Conservation (phyloP, 2,113 vertebrate species). For the Cyanoderma ruficeps region DNA sequence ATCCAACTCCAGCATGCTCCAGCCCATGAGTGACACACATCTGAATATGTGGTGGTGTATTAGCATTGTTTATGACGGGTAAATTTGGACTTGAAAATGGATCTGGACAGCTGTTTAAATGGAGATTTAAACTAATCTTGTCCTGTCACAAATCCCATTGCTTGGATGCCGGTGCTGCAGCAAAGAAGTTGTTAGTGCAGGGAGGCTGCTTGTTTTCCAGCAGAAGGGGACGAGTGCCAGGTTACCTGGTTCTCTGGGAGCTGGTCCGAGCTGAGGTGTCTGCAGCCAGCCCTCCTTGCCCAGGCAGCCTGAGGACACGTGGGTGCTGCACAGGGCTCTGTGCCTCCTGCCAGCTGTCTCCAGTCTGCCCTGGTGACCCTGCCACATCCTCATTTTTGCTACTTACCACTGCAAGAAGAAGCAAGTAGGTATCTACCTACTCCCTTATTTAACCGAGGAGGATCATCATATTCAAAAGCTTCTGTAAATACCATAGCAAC, state of each 20-base stretch:
- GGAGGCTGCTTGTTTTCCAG: not conserved
- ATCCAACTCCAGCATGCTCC: not conserved
- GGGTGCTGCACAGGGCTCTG: not conserved
- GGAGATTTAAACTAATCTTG: not conserved
- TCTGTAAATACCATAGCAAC: not conserved
- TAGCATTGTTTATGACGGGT: not conserved
- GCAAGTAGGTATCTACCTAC: not conserved
- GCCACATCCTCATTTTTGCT: not conserved
- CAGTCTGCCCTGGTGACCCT: not conserved
- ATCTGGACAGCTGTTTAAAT: not conserved
- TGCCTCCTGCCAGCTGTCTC: accelerated
- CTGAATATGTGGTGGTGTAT: not conserved
- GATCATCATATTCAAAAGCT: not conserved
- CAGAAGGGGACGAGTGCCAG: not conserved
- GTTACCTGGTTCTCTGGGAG: not conserved
- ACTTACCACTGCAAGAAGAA: not conserved
- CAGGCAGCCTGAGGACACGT: not conserved
- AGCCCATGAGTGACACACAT: no score
- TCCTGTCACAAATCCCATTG: not conserved
- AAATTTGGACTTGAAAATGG: not conserved
- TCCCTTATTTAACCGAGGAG: not conserved
- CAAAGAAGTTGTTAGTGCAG: not conserved
- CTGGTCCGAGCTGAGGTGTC: not conserved
- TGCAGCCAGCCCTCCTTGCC: not conserved
- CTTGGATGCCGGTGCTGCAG: not conserved